A percentile compares a stretch with the other conserved stretches of the same genome.
These are phyloP conservation scores for Drosophila formosana DNA, from an alignment of 2,888 invertebrate species.

Conservation along the genomic window DNA sequence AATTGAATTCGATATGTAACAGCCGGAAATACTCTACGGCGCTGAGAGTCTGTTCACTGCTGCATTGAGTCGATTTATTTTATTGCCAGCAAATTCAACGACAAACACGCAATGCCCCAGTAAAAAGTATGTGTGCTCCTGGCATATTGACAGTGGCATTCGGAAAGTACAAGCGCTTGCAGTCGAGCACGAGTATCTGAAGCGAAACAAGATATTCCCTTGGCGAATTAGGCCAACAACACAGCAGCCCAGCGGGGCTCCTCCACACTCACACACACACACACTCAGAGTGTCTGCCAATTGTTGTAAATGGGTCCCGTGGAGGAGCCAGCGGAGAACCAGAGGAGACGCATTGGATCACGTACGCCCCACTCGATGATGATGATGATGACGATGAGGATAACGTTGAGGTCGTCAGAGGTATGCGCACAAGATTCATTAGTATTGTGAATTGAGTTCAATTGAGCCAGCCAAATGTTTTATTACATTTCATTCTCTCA, in stretches of 20 bases:
- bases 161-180: slow-evolving; percentile 56
- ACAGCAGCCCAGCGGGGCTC: slow-evolving; percentile 5
- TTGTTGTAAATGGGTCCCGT: slow-evolving; percentile 1
- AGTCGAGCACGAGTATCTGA: slow-evolving; percentile 35
- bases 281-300: slow-evolving; percentile 4
- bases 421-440: slow-evolving; percentile 17
- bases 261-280: not conserved
- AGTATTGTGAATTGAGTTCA: slow-evolving; percentile 22
- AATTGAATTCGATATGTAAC: slow-evolving; percentile 21
- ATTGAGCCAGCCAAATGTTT: slow-evolving; percentile 21
- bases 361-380: slow-evolving; percentile 25
- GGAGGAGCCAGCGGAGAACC: not conserved
- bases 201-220: slow-evolving; percentile 65
- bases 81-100: not conserved
- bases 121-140: slow-evolving; percentile 10
- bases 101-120: not conserved
- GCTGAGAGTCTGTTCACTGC: not conserved
- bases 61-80: not conserved
- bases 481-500: slow-evolving; percentile 3
- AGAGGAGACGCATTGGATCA: slow-evolving; percentile 21
- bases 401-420: slow-evolving; percentile 7
- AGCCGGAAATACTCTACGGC: slow-evolving; percentile 11
- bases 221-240: slow-evolving; percentile 44
- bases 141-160: slow-evolving; percentile 65
- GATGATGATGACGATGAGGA: not conserved